Base-by-base conservation (phyloP, 1,140 invertebrate species). In the Macrosteles quadrilineatus region DNA sequence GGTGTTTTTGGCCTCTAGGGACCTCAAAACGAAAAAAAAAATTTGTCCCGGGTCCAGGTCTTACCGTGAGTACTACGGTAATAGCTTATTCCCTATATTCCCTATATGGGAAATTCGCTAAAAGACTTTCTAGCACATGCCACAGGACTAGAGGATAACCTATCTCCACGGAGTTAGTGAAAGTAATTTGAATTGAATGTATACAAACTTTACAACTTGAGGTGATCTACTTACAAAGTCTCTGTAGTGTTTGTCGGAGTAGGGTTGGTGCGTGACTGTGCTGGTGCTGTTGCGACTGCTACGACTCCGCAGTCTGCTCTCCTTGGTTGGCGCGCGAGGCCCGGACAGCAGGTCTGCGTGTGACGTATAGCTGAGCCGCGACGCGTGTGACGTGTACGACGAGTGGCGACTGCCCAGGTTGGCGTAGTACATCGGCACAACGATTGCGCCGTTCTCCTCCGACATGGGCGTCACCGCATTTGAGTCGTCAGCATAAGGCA, bases 381-480 rank as follows among this genome's bases (percentile, higher is more conserved):
- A 96, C 47, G 92, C 92, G 79, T 97, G 95, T 53, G 95, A 97
- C 64, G 94, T 97, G 81, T 97, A 97, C 68, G 94, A 96, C 66
- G 93, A 95, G 81, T 96, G 93, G 72, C 94, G 87, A 25, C 75
- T 72, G 85, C 88, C 91, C 80, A 93, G 85, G 82, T 89, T 92
- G 71, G 90, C 85, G 59, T 77, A 77, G 80, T 94, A 94, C 75
- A 93, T 89, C 6, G 94, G 93, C 72, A 97, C 91, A 75, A 96
- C 92, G 80, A 96, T 96, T 74, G 93, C 93, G 74, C 95, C 94
- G 80, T 96, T 97, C 81, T 98, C 96, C 84, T 98, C 97, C 64
- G 95, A 97, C 92, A 97, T 97, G 14, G 97, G 97, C 53, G 96
- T 98, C 1, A 98, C 96, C 62, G 96, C 97, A 78, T 96, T 96